Evolutionary conservation across 2,888 invertebrate species (phyloP).

Genomic region (Hartigia nigra): DNA sequence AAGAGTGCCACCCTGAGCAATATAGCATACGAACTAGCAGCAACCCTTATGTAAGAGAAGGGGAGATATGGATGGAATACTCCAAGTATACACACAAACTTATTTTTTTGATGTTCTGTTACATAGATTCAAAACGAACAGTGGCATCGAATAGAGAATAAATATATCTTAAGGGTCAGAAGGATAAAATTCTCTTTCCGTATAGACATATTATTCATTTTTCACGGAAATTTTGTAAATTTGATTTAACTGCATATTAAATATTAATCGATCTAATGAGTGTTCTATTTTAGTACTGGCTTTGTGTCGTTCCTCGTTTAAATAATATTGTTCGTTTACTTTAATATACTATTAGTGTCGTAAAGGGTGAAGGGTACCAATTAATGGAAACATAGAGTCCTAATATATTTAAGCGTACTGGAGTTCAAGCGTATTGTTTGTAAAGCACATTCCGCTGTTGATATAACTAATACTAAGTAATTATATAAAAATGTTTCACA

Average conservation of each 20-base stretch:
- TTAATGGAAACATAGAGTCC: not conserved
- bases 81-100: not conserved
- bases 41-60: not conserved
- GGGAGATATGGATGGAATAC: not conserved
- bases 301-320: too few species aligned
- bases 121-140: not conserved
- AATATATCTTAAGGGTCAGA: not conserved
- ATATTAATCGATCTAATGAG: not conserved
- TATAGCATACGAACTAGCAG: conserved; percentile 13
- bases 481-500: not conserved
- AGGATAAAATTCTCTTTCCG: not conserved
- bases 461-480: not conserved
- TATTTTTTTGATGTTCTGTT: not conserved
- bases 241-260: not conserved
- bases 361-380: not conserved
- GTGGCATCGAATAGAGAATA: not conserved
- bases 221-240: too few species aligned
- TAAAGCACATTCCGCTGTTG: not conserved
- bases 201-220: too few species aligned
- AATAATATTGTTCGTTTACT: not conserved
- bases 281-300: not conserved
- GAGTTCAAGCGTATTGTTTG: not conserved
- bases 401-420: not conserved
- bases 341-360: not conserved
- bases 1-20: conserved; percentile 18